phyloP scores from a whole-genome alignment of 2,113 vertebrate genomes.

The Pseudorasbora parva region DNA sequence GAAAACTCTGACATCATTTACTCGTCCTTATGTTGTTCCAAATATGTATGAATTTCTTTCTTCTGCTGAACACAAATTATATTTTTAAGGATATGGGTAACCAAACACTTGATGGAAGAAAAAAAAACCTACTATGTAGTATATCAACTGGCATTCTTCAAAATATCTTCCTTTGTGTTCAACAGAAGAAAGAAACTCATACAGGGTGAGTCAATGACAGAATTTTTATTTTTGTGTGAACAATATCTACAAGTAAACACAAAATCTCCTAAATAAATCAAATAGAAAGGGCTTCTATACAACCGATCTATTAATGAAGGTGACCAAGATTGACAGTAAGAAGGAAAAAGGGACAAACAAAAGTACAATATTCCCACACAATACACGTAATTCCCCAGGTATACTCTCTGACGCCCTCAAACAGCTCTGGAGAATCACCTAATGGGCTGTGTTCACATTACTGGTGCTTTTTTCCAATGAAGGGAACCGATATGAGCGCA shows the following conservation, averaged over 20 bases:
- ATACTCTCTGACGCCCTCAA: background rate
- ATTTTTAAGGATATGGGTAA: too few species aligned
- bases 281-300: background rate
- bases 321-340: slow-evolving; percentile 9
- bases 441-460: slow-evolving; percentile 37
- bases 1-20: too few species aligned
- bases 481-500: slow-evolving; percentile 11
- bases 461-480: background rate
- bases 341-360: background rate
- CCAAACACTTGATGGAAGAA: too few species aligned
- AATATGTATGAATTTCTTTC: too few species aligned
- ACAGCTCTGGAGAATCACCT: slow-evolving; percentile 10
- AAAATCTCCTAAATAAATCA: slow-evolving; percentile 10
- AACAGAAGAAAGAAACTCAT: too few species aligned
- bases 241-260: background rate
- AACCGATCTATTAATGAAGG: background rate
- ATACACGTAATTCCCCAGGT: background rate
- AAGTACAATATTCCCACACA: background rate
- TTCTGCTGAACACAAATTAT: too few species aligned
- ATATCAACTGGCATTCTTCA: too few species aligned
- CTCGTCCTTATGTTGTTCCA: too few species aligned
- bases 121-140: too few species aligned
- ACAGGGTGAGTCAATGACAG: too few species aligned
- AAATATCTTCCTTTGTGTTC: too few species aligned
- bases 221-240: too few species aligned